Base-by-base conservation (phyloP, 2,113 vertebrate genomes). In the Oreochromis niloticus region DNA sequence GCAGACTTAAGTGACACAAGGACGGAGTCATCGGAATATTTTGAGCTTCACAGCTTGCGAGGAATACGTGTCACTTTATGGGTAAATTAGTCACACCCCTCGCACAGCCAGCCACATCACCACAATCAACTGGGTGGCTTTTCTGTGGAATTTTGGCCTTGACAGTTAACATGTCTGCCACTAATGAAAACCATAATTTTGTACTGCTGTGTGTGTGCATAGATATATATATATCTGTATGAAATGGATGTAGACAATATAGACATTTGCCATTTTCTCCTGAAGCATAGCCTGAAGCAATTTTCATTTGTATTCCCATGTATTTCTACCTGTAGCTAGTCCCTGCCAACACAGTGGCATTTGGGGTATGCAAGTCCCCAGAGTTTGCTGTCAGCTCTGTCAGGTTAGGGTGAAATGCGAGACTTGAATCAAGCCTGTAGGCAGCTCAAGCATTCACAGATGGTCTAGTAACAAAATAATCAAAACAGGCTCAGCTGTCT, bases 91-190 rank as follows among this genome's bases (percentile, higher is more conserved):
- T 81, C 88, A 78, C 88, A 73, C 85, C 90, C 88, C 55, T 54
- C 19, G 52, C 84, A 85, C 46, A 75, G 50, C 13, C 34, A 61
- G 89, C 93, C 93, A 95, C 92, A 93, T 94, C 93, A 92, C 86
- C 90, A 91, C 91, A 89, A 80, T 86, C 30, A 48, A 87, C 87
- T 68, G 83, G 57, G 61, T 93, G 89, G 87, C 83, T 91, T 91
- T 81, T 84, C 68, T 85, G 91, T n/a, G 59, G 88, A 90, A 91
- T 89, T 91, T 81, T 90, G 81, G 55, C 73, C 66, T 30, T 82
- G 91, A 87, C 89, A 85, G 81, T 85, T 91, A 87, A 88, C 85
- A 93, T 83, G 55, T 94, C 86, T 82, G 83, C 81, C 55, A 85
- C 59, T 91, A 88, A 94, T 92, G 81, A 87, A 94, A 92, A 88